phyloP scores from a whole-genome alignment of 2,797 vertebrate species.

The Premnoplex brunnescens region DNA sequence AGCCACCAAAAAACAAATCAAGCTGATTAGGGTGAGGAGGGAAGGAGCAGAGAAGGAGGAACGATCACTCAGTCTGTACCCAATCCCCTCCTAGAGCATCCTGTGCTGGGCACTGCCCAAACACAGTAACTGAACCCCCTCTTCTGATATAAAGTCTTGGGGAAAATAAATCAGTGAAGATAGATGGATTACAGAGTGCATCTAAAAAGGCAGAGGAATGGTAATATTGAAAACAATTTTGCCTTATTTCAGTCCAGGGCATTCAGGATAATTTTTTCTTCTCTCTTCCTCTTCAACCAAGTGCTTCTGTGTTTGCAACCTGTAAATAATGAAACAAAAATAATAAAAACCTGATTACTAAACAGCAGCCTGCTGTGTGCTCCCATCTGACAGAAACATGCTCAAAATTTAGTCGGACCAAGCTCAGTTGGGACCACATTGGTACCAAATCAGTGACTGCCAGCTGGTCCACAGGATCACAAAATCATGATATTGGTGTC shows the following conservation, averaged over 20 bases:
- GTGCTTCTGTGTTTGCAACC: not conserved
- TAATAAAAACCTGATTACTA: too few relatives aligned
- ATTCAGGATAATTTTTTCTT: not conserved
- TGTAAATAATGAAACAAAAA: fast-evolving
- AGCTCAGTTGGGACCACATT: not conserved
- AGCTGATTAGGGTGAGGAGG: not conserved
- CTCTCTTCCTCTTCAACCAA: not conserved
- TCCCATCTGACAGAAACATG: not conserved
- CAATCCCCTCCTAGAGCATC: not conserved
- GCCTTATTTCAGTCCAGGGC: not conserved
- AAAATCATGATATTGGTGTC: not conserved
- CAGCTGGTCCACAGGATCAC: not conserved
- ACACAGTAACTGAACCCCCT: not conserved
- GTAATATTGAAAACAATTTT: not conserved
- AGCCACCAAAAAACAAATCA: not conserved
- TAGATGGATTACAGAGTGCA: fast-evolving
- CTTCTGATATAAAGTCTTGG: fast-evolving
- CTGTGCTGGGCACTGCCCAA: not conserved
- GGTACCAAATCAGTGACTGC: too few relatives aligned
- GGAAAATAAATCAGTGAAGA: not conserved
- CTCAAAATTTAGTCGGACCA: not conserved
- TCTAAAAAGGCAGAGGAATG: not conserved
- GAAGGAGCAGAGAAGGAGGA: not conserved
- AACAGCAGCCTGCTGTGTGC: not conserved
- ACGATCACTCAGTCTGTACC: not conserved